Base-by-base conservation (phyloP, 2,797 vertebrate genomes). In the Manis javanica region DNA sequence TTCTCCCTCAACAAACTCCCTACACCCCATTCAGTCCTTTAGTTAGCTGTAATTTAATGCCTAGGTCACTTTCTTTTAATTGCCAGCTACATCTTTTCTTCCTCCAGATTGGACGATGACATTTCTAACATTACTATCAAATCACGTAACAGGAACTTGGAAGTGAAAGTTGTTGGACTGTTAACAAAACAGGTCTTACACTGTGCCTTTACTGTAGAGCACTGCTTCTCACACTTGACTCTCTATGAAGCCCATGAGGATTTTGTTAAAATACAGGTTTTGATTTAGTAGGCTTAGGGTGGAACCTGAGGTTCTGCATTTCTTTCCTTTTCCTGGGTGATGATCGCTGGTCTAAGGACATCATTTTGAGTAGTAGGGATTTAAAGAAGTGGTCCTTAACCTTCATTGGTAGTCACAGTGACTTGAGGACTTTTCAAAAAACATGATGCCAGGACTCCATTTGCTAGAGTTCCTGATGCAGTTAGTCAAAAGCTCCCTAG, bases 121-220 rank as follows among this genome's bases (percentile, higher is more conserved):
- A 93, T 96, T 98, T 98, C 77, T 96, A 96, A 88, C 55, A 69
- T 79, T 78, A 46, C 87, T 95, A 34, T 95, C 39, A 94, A 87
- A 82, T 90, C 72, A 78, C 51, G 19, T 88, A 83, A 75, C 15
- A 95, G 91, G 90, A 91, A 94, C 61, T 94, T 83, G n/a, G 59
- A 89, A 84, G 16, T 64, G 37, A 74, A 84, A 42, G 9, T 69
- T 88, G 82, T 59, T 96, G 66, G 63, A n/a, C 72, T 29, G 19
- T 85, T 86, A 42, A 46, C 11, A 57, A 72, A 92, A 79, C 15
- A 57, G 34, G n/a, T 71, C 69, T 84, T 91, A 0, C 64, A 86
- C 15, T n/a, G 3, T 90, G 10, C 37, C 34, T 16, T 93, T 90
- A 21, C 39, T 93, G 10, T 94, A 77, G 83, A 90, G 16, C n/a